Conservation (phyloP, 64 coral and sea anemone genomes). For the Dendronephthya gigantea region DNA sequence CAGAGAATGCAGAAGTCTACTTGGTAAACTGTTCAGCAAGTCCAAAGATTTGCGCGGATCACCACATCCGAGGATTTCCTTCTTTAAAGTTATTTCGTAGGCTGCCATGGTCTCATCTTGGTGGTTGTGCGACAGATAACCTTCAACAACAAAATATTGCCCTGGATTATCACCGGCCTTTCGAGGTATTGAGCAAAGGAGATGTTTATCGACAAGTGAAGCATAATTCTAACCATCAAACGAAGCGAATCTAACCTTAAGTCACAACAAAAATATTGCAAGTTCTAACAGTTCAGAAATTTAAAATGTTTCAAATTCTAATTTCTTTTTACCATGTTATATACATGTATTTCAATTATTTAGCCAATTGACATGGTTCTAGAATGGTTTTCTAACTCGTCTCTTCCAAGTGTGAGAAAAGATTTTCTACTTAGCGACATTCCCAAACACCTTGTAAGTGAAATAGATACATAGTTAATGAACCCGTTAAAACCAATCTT, state of each 20-base stretch:
- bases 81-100: slow-evolving; percentile 81
- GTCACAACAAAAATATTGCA: no score
- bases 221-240: no score
- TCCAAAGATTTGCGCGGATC: slow-evolving; percentile 43
- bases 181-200: slow-evolving; percentile 57
- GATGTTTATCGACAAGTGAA: no score
- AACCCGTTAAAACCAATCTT: background rate
- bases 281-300: no score
- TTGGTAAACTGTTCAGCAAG: slow-evolving; percentile 74
- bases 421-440: slow-evolving; percentile 40
- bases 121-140: slow-evolving; percentile 37
- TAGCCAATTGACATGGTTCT: slow-evolving; percentile 51
- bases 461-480: background rate
- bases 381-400: slow-evolving; percentile 75
- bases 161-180: slow-evolving; percentile 70
- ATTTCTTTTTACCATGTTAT: background rate
- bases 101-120: slow-evolving; percentile 64
- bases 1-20: slow-evolving; percentile 47
- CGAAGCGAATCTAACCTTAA: no score
- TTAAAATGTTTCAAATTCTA: background rate
- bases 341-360: slow-evolving; percentile 15
- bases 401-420: slow-evolving; percentile 62
- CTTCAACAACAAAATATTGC: slow-evolving; percentile 56
- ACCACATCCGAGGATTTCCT: slow-evolving; percentile 72
- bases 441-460: slow-evolving; percentile 47